phyloP scores from a whole-genome alignment of 2,113 vertebrate genomes.

The Phoenicopterus ruber region DNA sequence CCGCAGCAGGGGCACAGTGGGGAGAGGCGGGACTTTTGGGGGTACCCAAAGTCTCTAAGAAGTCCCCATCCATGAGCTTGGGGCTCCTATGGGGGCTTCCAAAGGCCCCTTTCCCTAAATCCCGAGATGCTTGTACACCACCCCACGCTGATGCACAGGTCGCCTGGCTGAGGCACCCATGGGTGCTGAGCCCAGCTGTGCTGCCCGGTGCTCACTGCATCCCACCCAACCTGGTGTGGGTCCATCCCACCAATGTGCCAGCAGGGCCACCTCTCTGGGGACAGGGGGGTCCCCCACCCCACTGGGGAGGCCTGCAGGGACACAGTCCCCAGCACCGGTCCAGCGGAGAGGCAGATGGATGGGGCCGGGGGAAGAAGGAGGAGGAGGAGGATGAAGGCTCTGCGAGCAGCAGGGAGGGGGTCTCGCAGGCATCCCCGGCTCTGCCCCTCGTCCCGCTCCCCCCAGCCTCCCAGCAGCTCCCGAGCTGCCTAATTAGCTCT shows the following conservation, averaged over 20 bases:
- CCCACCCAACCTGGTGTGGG: not conserved
- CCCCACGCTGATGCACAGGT: too few relatives aligned
- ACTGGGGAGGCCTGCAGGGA: not conserved
- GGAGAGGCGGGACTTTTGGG: not conserved
- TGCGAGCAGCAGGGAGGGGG: not conserved
- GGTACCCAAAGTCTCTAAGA: not conserved
- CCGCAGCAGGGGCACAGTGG: not conserved
- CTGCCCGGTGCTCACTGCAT: not conserved
- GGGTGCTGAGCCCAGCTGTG: not conserved
- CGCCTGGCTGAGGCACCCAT: not conserved
- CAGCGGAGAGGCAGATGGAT: not conserved
- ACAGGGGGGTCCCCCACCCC: not conserved
- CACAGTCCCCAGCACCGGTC: not conserved
- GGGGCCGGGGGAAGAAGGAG: fast-evolving
- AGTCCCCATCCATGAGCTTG: not conserved
- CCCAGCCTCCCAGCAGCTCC: not conserved
- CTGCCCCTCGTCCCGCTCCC: not conserved
- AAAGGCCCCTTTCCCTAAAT: not conserved
- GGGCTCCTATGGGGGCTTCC: not conserved
- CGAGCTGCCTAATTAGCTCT: constrained; percentile 46
- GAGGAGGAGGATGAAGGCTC: not conserved
- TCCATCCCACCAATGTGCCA: not conserved
- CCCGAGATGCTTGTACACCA: not conserved
- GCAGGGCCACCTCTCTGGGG: not conserved
- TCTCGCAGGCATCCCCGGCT: not conserved